Base-by-base conservation (phyloP, 2,888 invertebrate genomes). In the Dynastes maya region DNA sequence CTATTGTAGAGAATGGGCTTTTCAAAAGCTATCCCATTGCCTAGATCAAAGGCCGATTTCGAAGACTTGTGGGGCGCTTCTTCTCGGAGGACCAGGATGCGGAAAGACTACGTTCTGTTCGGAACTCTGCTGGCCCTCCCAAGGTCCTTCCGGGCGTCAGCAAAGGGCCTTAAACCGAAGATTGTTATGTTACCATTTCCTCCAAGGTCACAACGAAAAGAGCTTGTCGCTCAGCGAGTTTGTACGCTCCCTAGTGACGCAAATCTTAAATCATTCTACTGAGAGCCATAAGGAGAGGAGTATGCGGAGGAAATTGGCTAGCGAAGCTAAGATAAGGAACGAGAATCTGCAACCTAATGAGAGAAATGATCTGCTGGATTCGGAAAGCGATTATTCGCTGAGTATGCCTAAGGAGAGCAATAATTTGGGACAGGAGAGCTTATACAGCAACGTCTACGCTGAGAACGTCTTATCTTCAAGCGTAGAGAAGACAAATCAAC, bases 1-100 rank as follows among this genome's bases (percentile, higher is more conserved):
- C 90, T 96, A 94, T 90, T 96, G 97, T 87, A 92, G 98, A 8
- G 98, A 98, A 89, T 98, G 98, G 98, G 97, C 96, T 5, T 96
- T 98, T 85, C 95, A 96, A 89, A 98, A 98, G 89, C 92, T 98
- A 51, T 94, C 95, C 1, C 95, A 98, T 84, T 97, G 97, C 83
- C 88, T 98, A 83, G 98, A 98, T 86, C 96, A 97, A 89, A 90
- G 97, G 79, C 94, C 95, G 0, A 92, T 93, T 16, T 94, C 95
- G 82, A 96, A 97, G 88, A 95, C 95, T 0, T 95, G 96, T 84
- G 98, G 98, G 0, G 96, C 97, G 1, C 90, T 98, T 65, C 93
- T 98, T 76, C 90, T 98, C 80, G 97, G 93, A 45, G 97, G 97
- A 0, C 96, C 98, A 0, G 98, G 98, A 27, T 96, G 97, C 82